Base-by-base conservation (phyloP, 2,888 invertebrate genomes). In the Caenorhabditis japonica region DNA sequence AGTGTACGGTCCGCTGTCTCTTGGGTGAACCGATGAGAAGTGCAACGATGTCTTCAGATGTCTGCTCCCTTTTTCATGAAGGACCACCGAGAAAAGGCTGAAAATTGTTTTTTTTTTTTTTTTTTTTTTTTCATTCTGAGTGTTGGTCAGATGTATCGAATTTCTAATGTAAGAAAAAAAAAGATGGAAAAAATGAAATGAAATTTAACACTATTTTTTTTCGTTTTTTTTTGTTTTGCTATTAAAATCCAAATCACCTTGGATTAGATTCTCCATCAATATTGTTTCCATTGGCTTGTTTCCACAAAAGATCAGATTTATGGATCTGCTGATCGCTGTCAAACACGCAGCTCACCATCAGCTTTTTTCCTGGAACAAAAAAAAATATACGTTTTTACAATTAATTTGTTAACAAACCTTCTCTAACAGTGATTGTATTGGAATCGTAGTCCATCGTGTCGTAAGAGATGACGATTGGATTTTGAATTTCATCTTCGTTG, bases 261-360 rank as follows among this genome's bases (percentile, higher is more conserved):
- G 79, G 76, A 19, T 72, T 72, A 46, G 72, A 70, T 43, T 75
- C 76, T 43, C 77, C 78, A 58, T 83, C 82, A 47, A 84, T 83
- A 27, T 59, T 74, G 38, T 77, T 70, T 8, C 81, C 81, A 8
- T 72, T 72, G 36, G 77, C 62, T 30, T 77, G 81, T 36, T 80
- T 73, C 84, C 84, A 84, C 19, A 77, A 60, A 7, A 84, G 61
- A 25, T 84, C 80, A 19, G 77, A 71, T 30, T 75, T 74, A 25
- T 79, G 76, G 19, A 44, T 59, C 27, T 74, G 59, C n/a, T 83
- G 83, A 13, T 75, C 59, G 19, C 74, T 74, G 12, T 71, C 66
- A 52, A 72, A 82, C 5, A 77, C 77, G 46, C 84, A 84, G 30
- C 79, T 64, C 2, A 80, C 56, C 78, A 77, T 66, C 19, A 77